A percentile compares a stretch with the other conserved stretches of the same genome.
Conservation (phyloP, 1,140 invertebrate genomes). For the Saxidomus purpurata region DNA sequence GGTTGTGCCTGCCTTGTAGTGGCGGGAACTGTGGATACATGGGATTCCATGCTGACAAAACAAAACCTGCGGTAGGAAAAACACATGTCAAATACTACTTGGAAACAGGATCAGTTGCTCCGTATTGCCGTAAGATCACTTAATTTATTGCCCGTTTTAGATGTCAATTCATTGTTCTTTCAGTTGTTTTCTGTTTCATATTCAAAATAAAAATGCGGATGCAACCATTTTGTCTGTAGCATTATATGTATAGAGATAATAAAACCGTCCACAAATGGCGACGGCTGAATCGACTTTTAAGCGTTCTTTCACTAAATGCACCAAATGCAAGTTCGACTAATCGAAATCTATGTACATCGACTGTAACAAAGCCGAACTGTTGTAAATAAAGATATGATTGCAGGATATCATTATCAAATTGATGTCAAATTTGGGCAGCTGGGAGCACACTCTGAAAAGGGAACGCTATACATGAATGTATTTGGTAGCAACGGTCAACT, state of each 20-base stretch:
- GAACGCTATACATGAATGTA: slow-evolving; percentile 70
- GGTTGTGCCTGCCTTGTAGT: slow-evolving; percentile 72
- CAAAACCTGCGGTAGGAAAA: slow-evolving; percentile 66
- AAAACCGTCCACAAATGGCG: too few relatives aligned
- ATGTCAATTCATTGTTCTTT: background rate
- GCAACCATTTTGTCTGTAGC: background rate
- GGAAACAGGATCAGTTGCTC: slow-evolving; percentile 68
- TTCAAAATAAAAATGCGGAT: background rate
- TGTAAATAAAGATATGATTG: too few relatives aligned
- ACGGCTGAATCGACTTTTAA: too few relatives aligned
- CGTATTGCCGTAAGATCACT: slow-evolving; percentile 76
- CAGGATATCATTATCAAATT: slow-evolving; percentile 78
- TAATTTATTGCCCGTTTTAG: background rate
- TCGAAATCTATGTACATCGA: too few relatives aligned
- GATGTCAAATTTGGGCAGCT: slow-evolving; percentile 68
- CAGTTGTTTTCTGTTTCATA: background rate
- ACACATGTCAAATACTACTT: slow-evolving; percentile 73
- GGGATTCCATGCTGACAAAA: slow-evolving; percentile 79
- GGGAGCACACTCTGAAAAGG: slow-evolving; percentile 63
- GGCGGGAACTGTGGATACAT: slow-evolving; percentile 73
- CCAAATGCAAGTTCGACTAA: too few relatives aligned
- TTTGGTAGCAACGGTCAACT: slow-evolving; percentile 71
- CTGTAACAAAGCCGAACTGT: too few relatives aligned
- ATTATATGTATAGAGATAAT: too few relatives aligned
- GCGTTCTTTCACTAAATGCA: too few relatives aligned